Percentiles rank a stretch among this genome's conserved stretches.
phyloP scores from a whole-genome alignment of 2,113 vertebrate species.

The Pipa parva region DNA sequence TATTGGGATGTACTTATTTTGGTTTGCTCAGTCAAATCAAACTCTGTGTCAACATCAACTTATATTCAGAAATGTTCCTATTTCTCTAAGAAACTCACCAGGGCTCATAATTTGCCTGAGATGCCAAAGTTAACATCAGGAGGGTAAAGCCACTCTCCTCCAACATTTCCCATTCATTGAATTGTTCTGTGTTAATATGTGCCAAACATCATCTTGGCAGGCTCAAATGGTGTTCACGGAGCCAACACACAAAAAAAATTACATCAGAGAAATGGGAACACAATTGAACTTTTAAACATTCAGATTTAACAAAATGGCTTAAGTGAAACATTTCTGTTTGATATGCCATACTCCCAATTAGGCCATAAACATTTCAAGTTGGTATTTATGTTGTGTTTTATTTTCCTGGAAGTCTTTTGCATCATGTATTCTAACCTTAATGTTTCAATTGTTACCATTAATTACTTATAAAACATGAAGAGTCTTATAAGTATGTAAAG shows the following conservation, averaged over 20 bases:
- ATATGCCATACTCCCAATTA: too few relatives aligned
- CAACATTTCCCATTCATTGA: slow-evolving; percentile 5
- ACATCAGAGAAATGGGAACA: neutral
- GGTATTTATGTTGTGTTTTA: too few relatives aligned
- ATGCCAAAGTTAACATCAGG: slow-evolving; percentile 10
- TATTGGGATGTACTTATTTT: neutral
- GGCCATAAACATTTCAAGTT: too few relatives aligned
- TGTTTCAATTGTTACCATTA: too few relatives aligned
- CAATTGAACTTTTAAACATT: neutral
- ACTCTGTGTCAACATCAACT: neutral
- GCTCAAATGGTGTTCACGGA: neutral
- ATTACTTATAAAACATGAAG: too few relatives aligned
- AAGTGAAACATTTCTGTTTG: too few relatives aligned
- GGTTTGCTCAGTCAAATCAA: neutral
- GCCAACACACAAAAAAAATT: neutral
- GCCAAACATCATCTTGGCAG: slow-evolving; percentile 9
- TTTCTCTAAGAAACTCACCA: neutral
- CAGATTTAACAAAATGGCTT: neutral
- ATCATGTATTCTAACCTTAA: too few relatives aligned
- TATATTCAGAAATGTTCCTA: neutral
- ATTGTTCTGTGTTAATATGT: slow-evolving; percentile 4
- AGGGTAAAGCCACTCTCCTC: slow-evolving; percentile 2
- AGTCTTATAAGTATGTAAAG: too few relatives aligned
- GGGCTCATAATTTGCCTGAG: neutral
- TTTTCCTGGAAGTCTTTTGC: too few relatives aligned